Conservation (phyloP, 1,140 invertebrate species). For the Anastatus disparis region DNA sequence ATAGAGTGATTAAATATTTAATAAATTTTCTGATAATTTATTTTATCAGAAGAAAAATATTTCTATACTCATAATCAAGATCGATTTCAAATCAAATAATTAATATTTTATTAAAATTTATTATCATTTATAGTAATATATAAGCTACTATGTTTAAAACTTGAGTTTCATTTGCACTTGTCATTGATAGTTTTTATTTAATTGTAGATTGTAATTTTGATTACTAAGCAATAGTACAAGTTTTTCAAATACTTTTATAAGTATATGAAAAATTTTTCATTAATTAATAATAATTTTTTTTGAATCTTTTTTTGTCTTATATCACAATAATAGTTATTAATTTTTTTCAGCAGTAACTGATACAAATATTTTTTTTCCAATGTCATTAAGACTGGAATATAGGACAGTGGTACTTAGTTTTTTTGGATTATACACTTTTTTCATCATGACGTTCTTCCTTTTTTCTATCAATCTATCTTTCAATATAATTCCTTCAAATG, state of each 20-base stretch:
- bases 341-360: background rate
- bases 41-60: too few relatives aligned
- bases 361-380: background rate
- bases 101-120: background rate
- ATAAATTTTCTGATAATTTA: too few relatives aligned
- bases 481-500: background rate
- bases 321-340: background rate
- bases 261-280: background rate
- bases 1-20: too few relatives aligned
- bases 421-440: background rate
- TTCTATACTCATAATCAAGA: too few relatives aligned
- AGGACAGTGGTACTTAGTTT: background rate
- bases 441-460: background rate
- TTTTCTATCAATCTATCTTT: too few relatives aligned
- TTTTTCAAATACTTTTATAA: background rate
- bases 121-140: background rate
- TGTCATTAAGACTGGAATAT: conserved; percentile 4
- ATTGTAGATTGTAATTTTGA: background rate
- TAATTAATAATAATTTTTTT: background rate
- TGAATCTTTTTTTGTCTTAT: background rate
- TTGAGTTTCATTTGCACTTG: background rate
- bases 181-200: conserved; percentile 15
- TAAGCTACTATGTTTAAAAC: background rate
- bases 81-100: too few relatives aligned
- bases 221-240: background rate